Evolutionary conservation across 2,888 invertebrate species (phyloP), one percentile per base, ranked within the genome.

Genomic region (Saturnia pavonia): DNA sequence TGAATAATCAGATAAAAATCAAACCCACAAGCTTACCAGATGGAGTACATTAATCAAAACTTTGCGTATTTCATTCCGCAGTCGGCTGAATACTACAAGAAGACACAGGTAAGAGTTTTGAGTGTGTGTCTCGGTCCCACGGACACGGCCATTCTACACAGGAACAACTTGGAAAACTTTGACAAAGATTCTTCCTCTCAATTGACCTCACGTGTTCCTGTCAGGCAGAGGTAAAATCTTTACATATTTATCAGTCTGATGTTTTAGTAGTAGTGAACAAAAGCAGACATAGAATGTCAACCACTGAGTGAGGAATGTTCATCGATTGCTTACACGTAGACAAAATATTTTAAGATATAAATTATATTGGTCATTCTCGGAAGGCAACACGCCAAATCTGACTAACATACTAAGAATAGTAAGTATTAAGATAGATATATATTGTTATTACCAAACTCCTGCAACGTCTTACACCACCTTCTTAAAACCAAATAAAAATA

Each of bases 71-170:
- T 66, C 77, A 71, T 42, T 60, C 25, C 45, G 48, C 19, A 92
- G 92, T 78, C 81, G 6, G 81, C 86, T 67, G 80, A 83, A 60
- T 71, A 76, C 69, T 86, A 84, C 74, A 77, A 80, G 48, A 85
- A 83, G 69, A 86, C 85, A 9, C 80, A 85, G 73, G 92, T 93
- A 4, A 87, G 91, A 11, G 84, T 92, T 51, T 73, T 91, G 74
- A 89, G 91, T 14, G 90, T 91, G 8, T 93, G 93, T 73, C 85
- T 92, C 27, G 93, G 93, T 1, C 91, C 92, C 0, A 93, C 93
- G 0, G 92, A 93, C 77, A 93, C 93, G 0, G 92, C 91, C 4
- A 85, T 92, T 43, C 77, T 91, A 2, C 85, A 89, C 54, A 84
- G 88, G 75, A 82, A 74, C 40, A 84, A 83, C 78, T 80, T 84